Percentiles rank a stretch among this genome's conserved stretches.
Conservation (phyloP, 2,888 invertebrate species). For the Drosophila pseudotalamancana region DNA sequence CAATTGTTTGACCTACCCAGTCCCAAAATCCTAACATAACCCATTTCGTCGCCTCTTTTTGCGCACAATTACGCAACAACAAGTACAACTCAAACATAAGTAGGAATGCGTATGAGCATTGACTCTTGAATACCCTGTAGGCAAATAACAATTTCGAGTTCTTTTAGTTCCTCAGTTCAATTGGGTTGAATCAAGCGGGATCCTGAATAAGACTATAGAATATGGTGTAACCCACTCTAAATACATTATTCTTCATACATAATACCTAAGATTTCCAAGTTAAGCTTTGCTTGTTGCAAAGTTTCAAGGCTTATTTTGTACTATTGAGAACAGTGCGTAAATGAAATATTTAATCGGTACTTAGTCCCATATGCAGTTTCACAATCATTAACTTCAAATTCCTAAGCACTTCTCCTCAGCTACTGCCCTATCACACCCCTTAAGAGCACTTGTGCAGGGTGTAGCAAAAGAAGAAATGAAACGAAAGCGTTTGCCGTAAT, state of each 20-base stretch:
- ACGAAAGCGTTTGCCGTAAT: slow-evolving; percentile 60
- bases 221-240: too few relatives aligned
- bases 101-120: neutral
- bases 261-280: too few relatives aligned
- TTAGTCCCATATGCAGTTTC: too few relatives aligned
- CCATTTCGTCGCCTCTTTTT: slow-evolving; percentile 60
- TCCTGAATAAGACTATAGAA: too few relatives aligned
- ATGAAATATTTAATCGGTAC: too few relatives aligned
- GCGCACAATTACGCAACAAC: slow-evolving; percentile 78
- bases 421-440: neutral
- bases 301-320: too few relatives aligned
- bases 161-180: neutral
- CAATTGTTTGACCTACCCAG: slow-evolving; percentile 43
- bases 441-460: slow-evolving; percentile 8
- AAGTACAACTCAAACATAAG: slow-evolving; percentile 46
- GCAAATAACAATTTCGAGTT: too few relatives aligned
- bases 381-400: too few relatives aligned
- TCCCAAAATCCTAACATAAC: slow-evolving; percentile 39
- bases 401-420: neutral
- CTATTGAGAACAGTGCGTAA: too few relatives aligned
- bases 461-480: slow-evolving; percentile 28
- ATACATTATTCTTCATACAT: too few relatives aligned
- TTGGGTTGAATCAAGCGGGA: too few relatives aligned
- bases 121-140: slow-evolving; percentile 14
- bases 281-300: too few relatives aligned